phyloP scores from a whole-genome alignment of 2,113 vertebrate species.

The Burhinus bistriatus region DNA sequence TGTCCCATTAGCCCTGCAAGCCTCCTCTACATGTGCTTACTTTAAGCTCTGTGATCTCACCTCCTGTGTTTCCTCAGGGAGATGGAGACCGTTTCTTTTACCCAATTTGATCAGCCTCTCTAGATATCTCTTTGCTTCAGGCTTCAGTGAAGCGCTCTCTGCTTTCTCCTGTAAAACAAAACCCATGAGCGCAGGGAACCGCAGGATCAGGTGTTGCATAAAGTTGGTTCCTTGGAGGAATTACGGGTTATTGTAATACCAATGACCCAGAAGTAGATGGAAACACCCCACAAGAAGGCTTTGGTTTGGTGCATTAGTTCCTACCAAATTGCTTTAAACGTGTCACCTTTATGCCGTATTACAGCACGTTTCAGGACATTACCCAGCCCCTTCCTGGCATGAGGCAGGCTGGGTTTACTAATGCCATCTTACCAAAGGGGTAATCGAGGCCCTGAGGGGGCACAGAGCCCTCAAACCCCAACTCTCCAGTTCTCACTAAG shows the following conservation, averaged over 20 bases:
- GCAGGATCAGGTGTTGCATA: background rate
- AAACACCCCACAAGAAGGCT: background rate
- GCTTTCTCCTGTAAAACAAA: conserved; percentile 76
- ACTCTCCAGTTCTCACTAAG: background rate
- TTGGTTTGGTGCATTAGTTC: accelerated
- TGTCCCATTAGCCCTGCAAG: background rate
- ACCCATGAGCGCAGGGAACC: background rate
- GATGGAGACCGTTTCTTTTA: conserved; percentile 89
- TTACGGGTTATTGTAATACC: background rate
- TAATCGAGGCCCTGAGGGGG: accelerated
- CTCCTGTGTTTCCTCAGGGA: conserved; percentile 84
- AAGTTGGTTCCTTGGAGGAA: background rate
- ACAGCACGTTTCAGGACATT: background rate
- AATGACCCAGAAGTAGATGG: background rate
- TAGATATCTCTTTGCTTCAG: conserved; percentile 85
- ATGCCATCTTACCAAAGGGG: background rate
- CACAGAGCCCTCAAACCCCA: background rate
- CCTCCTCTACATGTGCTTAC: accelerated
- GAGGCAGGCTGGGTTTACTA: background rate
- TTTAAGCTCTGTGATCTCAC: conserved; percentile 46
- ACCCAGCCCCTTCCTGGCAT: accelerated
- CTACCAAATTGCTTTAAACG: background rate
- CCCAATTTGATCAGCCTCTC: conserved; percentile 90
- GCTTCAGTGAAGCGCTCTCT: conserved; percentile 64
- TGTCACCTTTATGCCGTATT: accelerated